phyloP scores from a whole-genome alignment of 2,113 vertebrate species.

The Oryzias javanicus region DNA sequence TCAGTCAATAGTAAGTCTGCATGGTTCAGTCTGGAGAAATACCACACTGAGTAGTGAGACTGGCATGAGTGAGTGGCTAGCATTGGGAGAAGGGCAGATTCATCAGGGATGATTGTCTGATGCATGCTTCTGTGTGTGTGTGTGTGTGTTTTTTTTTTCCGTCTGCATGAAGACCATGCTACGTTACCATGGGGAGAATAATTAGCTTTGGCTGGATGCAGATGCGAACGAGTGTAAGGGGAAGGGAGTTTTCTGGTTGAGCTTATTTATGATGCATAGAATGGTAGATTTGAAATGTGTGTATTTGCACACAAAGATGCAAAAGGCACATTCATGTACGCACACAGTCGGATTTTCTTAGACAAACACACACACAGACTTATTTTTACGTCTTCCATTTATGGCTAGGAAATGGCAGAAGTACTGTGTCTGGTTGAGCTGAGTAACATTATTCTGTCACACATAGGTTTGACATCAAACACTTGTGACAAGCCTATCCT shows the following conservation, averaged over 20 bases:
- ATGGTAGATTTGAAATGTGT: conserved; percentile 27
- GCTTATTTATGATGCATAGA: conserved; percentile 60
- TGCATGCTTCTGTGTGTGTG: conserved; percentile 57
- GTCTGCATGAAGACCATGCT: conserved; percentile 57
- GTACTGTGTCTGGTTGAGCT: conserved; percentile 70
- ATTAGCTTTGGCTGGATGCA: conserved; percentile 73
- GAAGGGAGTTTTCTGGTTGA: conserved; percentile 63
- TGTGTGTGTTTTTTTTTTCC: conserved; percentile 50
- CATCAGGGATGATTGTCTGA: conserved; percentile 76
- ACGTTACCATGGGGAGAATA: conserved; percentile 75
- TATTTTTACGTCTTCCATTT: conserved; percentile 62
- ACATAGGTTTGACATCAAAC: conserved; percentile 75
- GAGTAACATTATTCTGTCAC: conserved; percentile 77
- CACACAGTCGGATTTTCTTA: conserved; percentile 23
- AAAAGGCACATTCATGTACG: conserved; percentile 13
- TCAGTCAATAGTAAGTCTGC: conserved; percentile 52
- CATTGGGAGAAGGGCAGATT: conserved; percentile 73
- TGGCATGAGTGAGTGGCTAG: conserved; percentile 68
- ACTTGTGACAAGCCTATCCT: conserved; percentile 74
- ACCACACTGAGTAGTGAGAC: conserved; percentile 66
- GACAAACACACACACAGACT: conserved; percentile 33
- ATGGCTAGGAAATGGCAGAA: conserved; percentile 65
- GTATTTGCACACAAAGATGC: background rate
- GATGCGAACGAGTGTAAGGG: conserved; percentile 61
- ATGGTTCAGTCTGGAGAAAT: conserved; percentile 57